These are phyloP conservation scores for Eledona agricola DNA, from an alignment of 2,888 invertebrate species.

Conservation along the genomic window DNA sequence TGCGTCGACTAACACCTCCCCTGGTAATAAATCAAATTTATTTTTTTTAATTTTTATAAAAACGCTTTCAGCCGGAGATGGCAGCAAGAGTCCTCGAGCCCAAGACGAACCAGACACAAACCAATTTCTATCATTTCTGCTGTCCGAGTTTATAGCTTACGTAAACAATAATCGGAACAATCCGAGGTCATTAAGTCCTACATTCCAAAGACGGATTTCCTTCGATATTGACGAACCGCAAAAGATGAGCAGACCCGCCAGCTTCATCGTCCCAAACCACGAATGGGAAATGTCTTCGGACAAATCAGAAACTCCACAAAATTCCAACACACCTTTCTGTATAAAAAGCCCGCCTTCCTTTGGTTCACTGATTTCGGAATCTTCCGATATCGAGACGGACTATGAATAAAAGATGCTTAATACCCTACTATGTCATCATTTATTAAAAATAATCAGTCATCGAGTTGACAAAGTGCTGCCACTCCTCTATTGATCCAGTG, in stretches of 20 bases:
- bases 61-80: conserved; percentile 17
- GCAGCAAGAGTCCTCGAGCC: neutral
- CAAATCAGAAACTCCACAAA: neutral
- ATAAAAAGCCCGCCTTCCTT: conserved; percentile 1
- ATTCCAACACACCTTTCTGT: neutral
- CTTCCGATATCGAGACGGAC: conserved; percentile 26
- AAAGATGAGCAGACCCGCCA: neutral
- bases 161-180: neutral
- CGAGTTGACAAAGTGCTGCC: conserved; percentile 78
- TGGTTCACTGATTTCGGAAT: conserved; percentile 10
- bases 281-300: neutral
- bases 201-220: neutral
- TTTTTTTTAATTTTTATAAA: conserved; percentile 8
- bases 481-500: conserved; percentile 87
- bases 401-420: too few species aligned
- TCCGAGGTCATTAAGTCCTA: neutral
- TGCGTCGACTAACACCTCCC: conserved; percentile 7
- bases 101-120: conserved; percentile 8
- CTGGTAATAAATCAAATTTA: conserved; percentile 4
- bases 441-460: conserved; percentile 67
- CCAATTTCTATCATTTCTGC: neutral
- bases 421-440: too few species aligned
- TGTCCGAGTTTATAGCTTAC: neutral
- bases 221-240: neutral
- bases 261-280: neutral